Percentiles rank a stretch among this genome's conserved stretches.
Evolutionary conservation across 2,797 vertebrate species (phyloP).

Genomic region (Numenius phaeopus): DNA sequence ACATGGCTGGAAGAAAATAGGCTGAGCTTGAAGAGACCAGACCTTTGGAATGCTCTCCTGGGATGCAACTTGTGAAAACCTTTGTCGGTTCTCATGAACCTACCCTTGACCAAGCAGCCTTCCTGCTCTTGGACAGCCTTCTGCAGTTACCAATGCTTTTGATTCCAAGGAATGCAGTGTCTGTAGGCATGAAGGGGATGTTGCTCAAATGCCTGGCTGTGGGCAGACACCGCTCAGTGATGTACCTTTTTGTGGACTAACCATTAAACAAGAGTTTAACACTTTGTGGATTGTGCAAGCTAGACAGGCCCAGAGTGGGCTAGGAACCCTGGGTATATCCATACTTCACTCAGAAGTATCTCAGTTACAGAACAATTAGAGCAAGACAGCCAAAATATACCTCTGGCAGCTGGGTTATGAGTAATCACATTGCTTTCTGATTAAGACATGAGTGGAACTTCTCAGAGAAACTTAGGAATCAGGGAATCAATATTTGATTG

Average conservation of each 20-base stretch:
- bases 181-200: not conserved
- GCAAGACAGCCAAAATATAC: not conserved
- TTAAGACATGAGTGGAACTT: not conserved
- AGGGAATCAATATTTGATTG: not conserved
- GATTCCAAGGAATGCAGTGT: not conserved
- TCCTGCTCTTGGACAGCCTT: not conserved
- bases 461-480: not conserved
- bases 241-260: not conserved
- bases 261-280: not conserved
- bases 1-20: not conserved
- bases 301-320: not conserved
- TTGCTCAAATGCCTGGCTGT: not conserved
- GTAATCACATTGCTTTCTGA: not conserved
- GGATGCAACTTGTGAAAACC: not conserved
- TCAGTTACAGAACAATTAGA: not conserved
- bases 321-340: not conserved
- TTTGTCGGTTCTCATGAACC: rapidly evolving
- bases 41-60: not conserved
- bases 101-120: not conserved
- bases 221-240: not conserved
- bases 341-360: not conserved
- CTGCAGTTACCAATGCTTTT: not conserved
- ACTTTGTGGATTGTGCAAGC: not conserved
- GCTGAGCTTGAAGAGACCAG: too few relatives aligned
- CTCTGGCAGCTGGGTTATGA: not conserved